These are phyloP conservation scores for Odobenus rosmarus DNA, from an alignment of 2,113 vertebrate species.

Conservation along the genomic window DNA sequence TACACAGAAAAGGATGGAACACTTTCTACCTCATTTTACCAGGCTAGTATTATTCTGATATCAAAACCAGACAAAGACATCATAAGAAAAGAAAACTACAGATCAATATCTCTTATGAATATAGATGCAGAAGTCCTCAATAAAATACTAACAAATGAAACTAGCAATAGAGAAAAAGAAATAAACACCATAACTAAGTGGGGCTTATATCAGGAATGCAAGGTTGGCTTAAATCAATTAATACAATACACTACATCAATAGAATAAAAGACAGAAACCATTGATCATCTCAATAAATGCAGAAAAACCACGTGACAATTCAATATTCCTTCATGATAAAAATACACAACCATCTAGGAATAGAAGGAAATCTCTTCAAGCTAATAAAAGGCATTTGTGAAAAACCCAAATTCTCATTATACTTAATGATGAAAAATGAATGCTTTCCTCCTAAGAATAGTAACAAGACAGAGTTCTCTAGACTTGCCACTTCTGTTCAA, in stretches of 20 bases:
- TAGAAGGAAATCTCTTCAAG: not conserved
- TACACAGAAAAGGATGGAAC: not conserved
- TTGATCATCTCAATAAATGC: not conserved
- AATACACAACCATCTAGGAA: not conserved
- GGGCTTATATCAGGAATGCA: not conserved
- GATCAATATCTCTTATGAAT: not conserved
- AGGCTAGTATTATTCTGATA: not conserved
- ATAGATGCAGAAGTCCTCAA: not conserved
- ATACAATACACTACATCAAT: not conserved
- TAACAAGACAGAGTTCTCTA: not conserved
- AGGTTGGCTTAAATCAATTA: not conserved
- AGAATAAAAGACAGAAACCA: not conserved
- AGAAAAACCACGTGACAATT: conserved; percentile 6
- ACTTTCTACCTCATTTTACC: not conserved
- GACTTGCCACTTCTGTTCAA: not conserved
- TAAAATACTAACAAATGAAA: not conserved
- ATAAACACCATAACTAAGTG: not conserved
- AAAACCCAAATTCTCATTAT: not conserved
- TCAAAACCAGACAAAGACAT: not conserved
- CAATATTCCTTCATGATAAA: not conserved
- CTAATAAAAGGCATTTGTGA: not conserved
- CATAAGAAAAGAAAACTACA: not conserved
- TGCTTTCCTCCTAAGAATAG: not conserved
- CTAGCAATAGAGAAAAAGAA: not conserved
- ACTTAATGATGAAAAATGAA: not conserved